Conservation (phyloP, 2,888 invertebrate genomes). For the Sesamia inferens region DNA sequence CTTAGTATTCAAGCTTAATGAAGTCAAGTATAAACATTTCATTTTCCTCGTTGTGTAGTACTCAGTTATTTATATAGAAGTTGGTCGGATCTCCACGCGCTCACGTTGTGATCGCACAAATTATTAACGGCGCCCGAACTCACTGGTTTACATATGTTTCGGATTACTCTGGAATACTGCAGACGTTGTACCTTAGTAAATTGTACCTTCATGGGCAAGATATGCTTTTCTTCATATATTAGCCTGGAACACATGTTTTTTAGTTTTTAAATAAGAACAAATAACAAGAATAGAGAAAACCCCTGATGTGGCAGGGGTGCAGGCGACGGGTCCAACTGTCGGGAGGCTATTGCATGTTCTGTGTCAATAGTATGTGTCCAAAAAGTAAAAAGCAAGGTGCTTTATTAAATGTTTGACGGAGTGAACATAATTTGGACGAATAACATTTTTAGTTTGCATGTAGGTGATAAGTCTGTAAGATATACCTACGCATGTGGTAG, state of each 20-base stretch:
- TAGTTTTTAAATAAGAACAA: neutral
- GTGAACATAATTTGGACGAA: constrained; percentile 31
- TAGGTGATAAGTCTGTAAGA: neutral
- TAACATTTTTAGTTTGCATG: constrained; percentile 14
- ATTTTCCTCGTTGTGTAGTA: neutral
- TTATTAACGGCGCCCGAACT: constrained; percentile 1
- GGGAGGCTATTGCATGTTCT: neutral
- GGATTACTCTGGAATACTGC: neutral
- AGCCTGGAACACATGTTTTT: neutral
- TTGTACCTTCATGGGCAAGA: neutral
- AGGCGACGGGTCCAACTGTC: neutral
- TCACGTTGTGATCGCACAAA: neutral
- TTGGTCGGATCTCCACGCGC: neutral
- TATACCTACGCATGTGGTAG: neutral
- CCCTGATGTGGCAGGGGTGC: neutral
- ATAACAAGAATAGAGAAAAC: neutral
- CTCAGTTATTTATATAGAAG: neutral
- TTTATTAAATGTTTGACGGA: constrained; percentile 33
- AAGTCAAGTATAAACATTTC: neutral
- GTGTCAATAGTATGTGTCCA: neutral
- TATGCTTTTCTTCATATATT: neutral
- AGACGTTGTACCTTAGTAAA: neutral
- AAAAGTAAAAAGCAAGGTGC: constrained; percentile 16
- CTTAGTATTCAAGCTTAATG: constrained; percentile 3
- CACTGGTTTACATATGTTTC: neutral